Evolutionary conservation across 2,888 invertebrate genomes (phyloP).

Genomic region (Rhabditoides inermis): DNA sequence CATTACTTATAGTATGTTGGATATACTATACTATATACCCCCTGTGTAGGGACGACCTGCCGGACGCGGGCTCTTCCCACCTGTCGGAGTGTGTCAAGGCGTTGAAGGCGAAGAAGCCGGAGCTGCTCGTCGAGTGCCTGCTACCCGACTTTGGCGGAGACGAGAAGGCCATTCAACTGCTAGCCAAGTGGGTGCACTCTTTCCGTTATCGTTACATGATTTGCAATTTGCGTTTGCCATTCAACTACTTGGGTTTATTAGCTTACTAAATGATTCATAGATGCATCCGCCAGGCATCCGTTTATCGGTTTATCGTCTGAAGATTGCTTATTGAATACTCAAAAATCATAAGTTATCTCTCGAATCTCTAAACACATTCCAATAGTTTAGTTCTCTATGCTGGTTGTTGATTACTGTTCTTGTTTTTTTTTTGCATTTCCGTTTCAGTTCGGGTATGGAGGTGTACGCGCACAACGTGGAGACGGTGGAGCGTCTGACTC

Average conservation of each 20-base stretch:
- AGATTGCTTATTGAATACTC: no score
- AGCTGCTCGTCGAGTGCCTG: constrained; percentile 85
- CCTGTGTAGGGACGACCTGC: constrained; percentile 69
- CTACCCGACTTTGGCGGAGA: constrained; percentile 91
- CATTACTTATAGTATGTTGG: neutral
- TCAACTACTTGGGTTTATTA: no score
- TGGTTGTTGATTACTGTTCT: neutral
- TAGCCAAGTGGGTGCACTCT: constrained; percentile 42
- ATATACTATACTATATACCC: no score
- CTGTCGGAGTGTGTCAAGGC: constrained; percentile 82
- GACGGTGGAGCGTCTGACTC: constrained; percentile 62
- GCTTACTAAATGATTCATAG: no score
- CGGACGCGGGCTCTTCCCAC: constrained; percentile 86
- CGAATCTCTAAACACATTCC: neutral
- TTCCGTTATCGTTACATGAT: no score
- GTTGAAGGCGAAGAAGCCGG: constrained; percentile 71
- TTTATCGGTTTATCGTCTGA: no score
- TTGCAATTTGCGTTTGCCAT: no score
- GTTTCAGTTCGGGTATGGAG: constrained; percentile 66
- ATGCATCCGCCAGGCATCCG: no score
- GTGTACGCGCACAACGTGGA: constrained; percentile 98
- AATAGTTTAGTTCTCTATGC: neutral
- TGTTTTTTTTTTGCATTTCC: neutral
- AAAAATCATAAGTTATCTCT: no score
- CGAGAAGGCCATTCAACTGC: constrained; percentile 61